Evolutionary conservation across 2,797 vertebrate species (phyloP), one percentile per base, ranked within the genome.

Genomic region (Bucorvus abyssinicus): DNA sequence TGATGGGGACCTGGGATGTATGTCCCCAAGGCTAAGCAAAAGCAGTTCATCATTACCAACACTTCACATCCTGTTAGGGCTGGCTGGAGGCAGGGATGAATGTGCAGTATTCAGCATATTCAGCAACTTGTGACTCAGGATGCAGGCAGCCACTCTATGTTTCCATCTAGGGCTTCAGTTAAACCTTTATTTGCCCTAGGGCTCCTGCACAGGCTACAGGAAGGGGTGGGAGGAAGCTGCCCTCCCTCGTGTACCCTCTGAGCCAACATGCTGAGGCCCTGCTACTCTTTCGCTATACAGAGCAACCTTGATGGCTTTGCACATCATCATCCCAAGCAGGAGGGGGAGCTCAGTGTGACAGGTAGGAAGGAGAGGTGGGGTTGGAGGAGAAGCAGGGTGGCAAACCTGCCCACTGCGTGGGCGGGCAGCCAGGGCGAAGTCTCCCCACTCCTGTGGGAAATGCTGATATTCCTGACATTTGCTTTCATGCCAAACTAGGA

Each of bases 381-480:
- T 50, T 1, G 10, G 38, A 92, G 49, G 68, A 83, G 57, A 85
- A 34, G 60, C 69, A 89, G 53, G 78, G 86, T 75, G 29, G 70
- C 77, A 88, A 92, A 44, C 12, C 59, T 40, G 68, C 45, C 44
- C 76, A 59, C 75, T 29, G 42, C 8, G 63, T 73, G 63, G 74
- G 90, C 94, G 76, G 53, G 56, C 53, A 85, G 45, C 45, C 3
- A 6, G 74, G 40, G 63, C 77, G 77, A 86, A 79, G 50, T 79
- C 44, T 94, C 53, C 44, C 63, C 77, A 56, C 61, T 81, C 57
- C 38, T 60, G 21, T 79, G 74, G 74, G 77, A 91, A 95, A 91
- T 24, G 47, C 77, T 94, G 83, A 90, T 74, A 81, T 45, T 84
- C 45, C 49, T 94, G 85, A 93, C 73, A 89, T 84, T 91, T 84